Evolutionary conservation across 1,140 invertebrate genomes (phyloP).

Genomic region (Phthorimaea operculella): DNA sequence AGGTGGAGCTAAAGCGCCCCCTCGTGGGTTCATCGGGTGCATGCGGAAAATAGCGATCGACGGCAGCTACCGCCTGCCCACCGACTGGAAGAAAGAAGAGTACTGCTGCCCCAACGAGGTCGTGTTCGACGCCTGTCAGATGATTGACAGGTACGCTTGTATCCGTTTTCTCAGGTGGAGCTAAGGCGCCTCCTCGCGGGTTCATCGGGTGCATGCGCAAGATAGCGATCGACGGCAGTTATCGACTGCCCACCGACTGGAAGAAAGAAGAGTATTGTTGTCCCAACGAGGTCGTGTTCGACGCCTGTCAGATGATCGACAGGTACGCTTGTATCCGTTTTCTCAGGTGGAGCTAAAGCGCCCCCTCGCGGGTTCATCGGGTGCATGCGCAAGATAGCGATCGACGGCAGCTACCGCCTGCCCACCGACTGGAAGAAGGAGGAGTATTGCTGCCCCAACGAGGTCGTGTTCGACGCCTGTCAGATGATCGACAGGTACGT

Average conservation of each 20-base stretch:
- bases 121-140: conserved; percentile 88
- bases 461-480: conserved; percentile 87
- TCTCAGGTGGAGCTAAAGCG: conserved; percentile 24
- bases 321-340: too few species aligned
- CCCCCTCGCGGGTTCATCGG: conserved; percentile 81
- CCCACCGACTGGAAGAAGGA: conserved; percentile 88
- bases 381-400: conserved; percentile 89
- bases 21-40: conserved; percentile 85
- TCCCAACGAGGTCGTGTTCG: conserved; percentile 83
- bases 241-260: conserved; percentile 85
- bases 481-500: conserved; percentile 82
- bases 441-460: conserved; percentile 83
- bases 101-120: conserved; percentile 85
- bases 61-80: conserved; percentile 85
- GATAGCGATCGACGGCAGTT: conserved; percentile 90
- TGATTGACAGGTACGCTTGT: conserved; percentile 79
- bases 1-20: conserved; percentile 37
- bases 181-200: conserved; percentile 66
- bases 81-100: conserved; percentile 85
- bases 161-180: neutral
- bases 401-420: conserved; percentile 87
- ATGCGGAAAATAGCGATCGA: conserved; percentile 91
- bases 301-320: conserved; percentile 90
- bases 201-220: conserved; percentile 93
- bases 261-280: conserved; percentile 85